A percentile compares a stretch with the other conserved stretches of the same genome.
Conservation (phyloP, 2,797 vertebrate species). For the Bovichtus diacanthus region DNA sequence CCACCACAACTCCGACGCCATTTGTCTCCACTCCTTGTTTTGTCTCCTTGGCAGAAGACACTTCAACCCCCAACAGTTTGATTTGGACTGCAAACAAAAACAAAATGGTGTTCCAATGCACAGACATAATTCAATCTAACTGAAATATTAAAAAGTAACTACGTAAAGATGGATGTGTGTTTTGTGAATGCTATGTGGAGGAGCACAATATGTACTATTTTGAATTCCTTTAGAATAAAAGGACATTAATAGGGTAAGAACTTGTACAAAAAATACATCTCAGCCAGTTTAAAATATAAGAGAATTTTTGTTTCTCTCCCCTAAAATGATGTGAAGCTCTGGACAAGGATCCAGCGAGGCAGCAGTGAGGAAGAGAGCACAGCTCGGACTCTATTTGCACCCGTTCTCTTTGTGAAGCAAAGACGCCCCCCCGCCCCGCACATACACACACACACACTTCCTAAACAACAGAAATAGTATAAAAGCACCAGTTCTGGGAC, state of each 20-base stretch:
- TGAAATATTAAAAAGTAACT: constrained; percentile 31
- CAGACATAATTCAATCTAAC: constrained; percentile 31
- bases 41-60: constrained; percentile 64
- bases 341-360: constrained; percentile 66
- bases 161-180: constrained; percentile 21
- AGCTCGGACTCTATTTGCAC: constrained; percentile 69
- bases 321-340: constrained; percentile 71
- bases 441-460: constrained; percentile 25
- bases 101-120: constrained; percentile 25
- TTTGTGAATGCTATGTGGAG: constrained; percentile 19
- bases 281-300: constrained; percentile 54
- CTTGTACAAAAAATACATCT: constrained; percentile 66
- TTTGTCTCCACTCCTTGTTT: constrained; percentile 46
- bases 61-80: constrained; percentile 29
- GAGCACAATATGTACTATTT: constrained; percentile 75
- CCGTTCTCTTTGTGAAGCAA: constrained; percentile 61
- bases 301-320: constrained; percentile 23
- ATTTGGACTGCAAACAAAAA: constrained; percentile 56
- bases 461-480: constrained; percentile 88
- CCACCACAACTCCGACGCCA: constrained; percentile 59
- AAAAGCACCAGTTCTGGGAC: constrained; percentile 92
- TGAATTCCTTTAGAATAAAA: constrained; percentile 70
- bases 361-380: constrained; percentile 78
- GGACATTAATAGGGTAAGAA: constrained; percentile 58
- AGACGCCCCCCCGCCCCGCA: constrained; percentile 26